Base-by-base conservation (phyloP, 2,797 vertebrate genomes). In the Falco novaeseelandiae region DNA sequence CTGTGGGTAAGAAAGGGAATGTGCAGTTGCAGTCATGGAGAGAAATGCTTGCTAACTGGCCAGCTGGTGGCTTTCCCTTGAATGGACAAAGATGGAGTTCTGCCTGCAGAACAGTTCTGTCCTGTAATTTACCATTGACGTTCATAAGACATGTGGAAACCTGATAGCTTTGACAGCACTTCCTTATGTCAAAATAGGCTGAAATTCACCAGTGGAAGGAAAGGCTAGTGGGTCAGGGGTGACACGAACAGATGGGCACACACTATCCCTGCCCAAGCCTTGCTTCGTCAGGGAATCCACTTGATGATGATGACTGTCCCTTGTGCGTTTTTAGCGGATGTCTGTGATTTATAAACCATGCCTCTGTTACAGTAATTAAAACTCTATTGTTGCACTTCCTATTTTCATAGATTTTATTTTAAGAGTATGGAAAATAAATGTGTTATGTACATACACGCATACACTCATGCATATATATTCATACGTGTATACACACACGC, bases 331-430 rank as follows among this genome's bases (percentile, higher is more conserved):
- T 27, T 54, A 77, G 52, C 32, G 3, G 93, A 93, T 92, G 89
- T 66, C 82, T 48, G 30, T 87, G 55, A 80, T 82, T 69, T 87
- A 34, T 27, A 83, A 93, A 91, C 67, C 38, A 3, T 89, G 59
- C 66, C 34, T 95, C 78, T 85, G 89, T 57, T 87, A 46, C 25
- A 38, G 48, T 42, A 63, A 89, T 95, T 93, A 87, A 72, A 76
- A 44, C 51, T 80, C 42, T 29, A 17, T 80, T 92, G 84, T 92
- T 9, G 3, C 38, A 83, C 78, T 97, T 95, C 73, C 89, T 87
- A 73, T 73, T 83, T 80, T 34, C 44, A 40, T 55, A 51, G 34
- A 13, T 17, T 82, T 84, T 90, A 42, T 90, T 93, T 90, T 80
- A 42, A 34, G 55, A 66, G 21, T 32, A 18, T 48, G 49, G 74